These are phyloP conservation scores for Urosaurus nigricauda DNA, from an alignment of 2,797 vertebrate species.

Conservation along the genomic window DNA sequence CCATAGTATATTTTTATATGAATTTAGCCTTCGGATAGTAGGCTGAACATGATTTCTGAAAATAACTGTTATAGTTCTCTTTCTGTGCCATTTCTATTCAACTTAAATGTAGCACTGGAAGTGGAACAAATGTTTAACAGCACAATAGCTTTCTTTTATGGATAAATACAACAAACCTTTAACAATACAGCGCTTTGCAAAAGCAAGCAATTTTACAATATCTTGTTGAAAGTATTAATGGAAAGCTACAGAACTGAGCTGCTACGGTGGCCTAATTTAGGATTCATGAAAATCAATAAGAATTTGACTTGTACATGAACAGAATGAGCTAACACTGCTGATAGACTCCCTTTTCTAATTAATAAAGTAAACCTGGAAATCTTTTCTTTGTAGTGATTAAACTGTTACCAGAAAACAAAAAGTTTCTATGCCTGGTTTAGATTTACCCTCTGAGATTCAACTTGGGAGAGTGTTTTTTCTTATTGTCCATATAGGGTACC, in stretches of 20 bases:
- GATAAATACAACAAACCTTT: conserved; percentile 1
- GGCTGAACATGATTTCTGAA: background rate
- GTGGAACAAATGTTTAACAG: background rate
- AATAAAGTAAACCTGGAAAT: background rate
- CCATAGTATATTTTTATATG: background rate
- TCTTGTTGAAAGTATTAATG: conserved; percentile 20
- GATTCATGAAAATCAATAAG: conserved; percentile 23
- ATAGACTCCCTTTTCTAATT: background rate
- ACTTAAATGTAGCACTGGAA: conserved; percentile 18
- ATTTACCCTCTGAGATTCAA: background rate
- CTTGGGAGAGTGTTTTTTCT: background rate
- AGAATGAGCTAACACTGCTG: conserved; percentile 14
- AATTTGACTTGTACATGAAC: background rate
- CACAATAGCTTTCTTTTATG: background rate
- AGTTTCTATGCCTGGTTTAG: background rate
- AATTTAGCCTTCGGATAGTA: background rate
- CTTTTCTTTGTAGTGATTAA: background rate
- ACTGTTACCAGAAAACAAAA: background rate
- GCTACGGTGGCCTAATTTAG: conserved; percentile 23
- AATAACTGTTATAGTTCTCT: background rate
- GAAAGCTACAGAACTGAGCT: background rate
- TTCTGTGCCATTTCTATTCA: background rate
- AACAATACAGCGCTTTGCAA: background rate
- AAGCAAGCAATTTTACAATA: conserved; percentile 28
- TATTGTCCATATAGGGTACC: background rate